Evolutionary conservation across 2,113 vertebrate genomes (phyloP).

Genomic region (Trinectes maculatus): DNA sequence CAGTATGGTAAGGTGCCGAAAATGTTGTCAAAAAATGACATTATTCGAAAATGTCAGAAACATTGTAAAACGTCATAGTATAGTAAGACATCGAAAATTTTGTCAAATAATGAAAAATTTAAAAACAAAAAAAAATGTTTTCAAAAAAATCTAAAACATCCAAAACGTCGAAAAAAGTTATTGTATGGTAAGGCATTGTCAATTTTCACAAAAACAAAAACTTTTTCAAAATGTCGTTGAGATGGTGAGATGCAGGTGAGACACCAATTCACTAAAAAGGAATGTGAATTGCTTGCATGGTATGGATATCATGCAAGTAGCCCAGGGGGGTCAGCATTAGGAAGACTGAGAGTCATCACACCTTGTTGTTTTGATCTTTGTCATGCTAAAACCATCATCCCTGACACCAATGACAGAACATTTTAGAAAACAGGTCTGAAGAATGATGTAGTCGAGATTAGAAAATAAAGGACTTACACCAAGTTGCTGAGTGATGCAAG

Average conservation of each 20-base stretch:
- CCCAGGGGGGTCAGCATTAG: slow-evolving; percentile 29
- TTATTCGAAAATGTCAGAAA: no score
- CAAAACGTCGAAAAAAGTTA: no score
- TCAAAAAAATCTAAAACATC: no score
- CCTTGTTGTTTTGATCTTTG: background rate
- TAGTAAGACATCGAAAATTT: no score
- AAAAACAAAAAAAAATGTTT: no score
- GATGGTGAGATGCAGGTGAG: slow-evolving; percentile 72
- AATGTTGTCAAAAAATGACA: no score
- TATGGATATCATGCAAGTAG: slow-evolving; percentile 70
- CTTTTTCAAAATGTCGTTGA: no score
- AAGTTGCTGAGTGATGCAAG: slow-evolving; percentile 93
- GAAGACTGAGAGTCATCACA: slow-evolving; percentile 16
- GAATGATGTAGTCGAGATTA: background rate
- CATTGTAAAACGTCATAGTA: no score
- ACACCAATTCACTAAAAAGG: slow-evolving; percentile 50
- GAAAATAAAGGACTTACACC: slow-evolving; percentile 85
- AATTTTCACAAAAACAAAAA: no score
- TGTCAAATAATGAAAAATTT: no score
- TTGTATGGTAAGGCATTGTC: no score
- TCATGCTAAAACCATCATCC: background rate
- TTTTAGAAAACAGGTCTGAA: slow-evolving; percentile 5
- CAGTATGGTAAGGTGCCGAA: no score
- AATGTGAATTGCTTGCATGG: slow-evolving; percentile 62
- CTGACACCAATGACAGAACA: background rate